These are phyloP conservation scores for Tragelaphus imberbis DNA, from an alignment of 2,113 vertebrate genomes.

Conservation along the genomic window DNA sequence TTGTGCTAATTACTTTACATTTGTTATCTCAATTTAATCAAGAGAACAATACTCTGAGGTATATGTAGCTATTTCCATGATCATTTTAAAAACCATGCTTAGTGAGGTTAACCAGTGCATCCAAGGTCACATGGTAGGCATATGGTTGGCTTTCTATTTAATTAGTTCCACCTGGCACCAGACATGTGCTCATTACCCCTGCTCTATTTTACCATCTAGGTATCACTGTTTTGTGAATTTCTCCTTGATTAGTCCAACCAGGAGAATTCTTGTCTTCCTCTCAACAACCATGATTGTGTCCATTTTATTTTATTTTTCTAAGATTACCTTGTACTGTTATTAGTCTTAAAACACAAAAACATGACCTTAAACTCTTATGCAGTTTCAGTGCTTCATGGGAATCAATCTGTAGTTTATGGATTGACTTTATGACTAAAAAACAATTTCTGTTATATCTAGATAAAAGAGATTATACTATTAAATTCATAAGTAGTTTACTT, in stretches of 20 bases:
- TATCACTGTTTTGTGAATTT: background rate
- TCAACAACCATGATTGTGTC: background rate
- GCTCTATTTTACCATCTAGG: background rate
- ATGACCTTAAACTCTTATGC: background rate
- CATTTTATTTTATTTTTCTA: background rate
- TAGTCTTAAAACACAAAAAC: background rate
- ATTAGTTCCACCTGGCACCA: background rate
- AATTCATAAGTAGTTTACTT: background rate
- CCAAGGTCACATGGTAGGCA: background rate
- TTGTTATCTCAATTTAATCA: slow-evolving; percentile 22
- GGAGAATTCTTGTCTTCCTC: background rate
- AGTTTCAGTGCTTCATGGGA: background rate
- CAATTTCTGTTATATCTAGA: background rate
- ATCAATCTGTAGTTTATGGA: background rate
- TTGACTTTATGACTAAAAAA: background rate
- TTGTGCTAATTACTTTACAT: background rate
- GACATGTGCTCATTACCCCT: accelerated
- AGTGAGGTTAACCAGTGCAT: background rate
- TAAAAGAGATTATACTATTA: background rate
- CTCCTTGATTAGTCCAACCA: background rate
- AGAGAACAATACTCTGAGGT: background rate
- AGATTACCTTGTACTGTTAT: background rate
- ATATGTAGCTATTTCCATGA: background rate
- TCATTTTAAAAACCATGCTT: background rate
- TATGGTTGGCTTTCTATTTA: background rate